These are phyloP conservation scores for Acyrthosiphon pisum DNA, from an alignment of 1,140 invertebrate genomes.

Conservation along the genomic window DNA sequence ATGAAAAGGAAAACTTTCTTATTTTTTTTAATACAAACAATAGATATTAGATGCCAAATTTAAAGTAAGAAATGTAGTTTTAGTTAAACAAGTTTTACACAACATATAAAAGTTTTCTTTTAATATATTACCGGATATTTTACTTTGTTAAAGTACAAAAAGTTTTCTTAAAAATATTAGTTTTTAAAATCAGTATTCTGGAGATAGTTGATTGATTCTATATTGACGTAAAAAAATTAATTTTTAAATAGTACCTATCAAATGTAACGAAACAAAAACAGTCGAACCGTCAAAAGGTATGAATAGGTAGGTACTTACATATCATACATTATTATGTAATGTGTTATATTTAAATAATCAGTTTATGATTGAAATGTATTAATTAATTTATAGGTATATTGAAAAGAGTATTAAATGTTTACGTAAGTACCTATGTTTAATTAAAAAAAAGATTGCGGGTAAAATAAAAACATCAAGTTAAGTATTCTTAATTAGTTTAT, in stretches of 20 bases:
- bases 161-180: neutral
- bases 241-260: neutral
- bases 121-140: neutral
- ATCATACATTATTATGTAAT: neutral
- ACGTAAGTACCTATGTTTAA: neutral
- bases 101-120: conserved; percentile 24
- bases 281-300: neutral
- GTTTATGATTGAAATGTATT: neutral
- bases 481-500: neutral
- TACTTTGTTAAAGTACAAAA: neutral
- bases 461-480: neutral
- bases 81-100: conserved; percentile 38
- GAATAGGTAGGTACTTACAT: neutral
- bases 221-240: neutral
- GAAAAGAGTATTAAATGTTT: neutral
- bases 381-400: neutral
- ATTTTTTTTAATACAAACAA: neutral
- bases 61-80: conserved; percentile 35
- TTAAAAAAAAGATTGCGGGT: neutral
- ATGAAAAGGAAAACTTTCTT: conserved; percentile 16
- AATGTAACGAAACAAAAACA: neutral
- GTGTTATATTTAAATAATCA: neutral
- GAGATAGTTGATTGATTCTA: neutral
- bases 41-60: conserved; percentile 32
- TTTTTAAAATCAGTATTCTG: neutral